Evolutionary conservation across 2,888 invertebrate species (phyloP).

Genomic region (Diabrotica balteata): DNA sequence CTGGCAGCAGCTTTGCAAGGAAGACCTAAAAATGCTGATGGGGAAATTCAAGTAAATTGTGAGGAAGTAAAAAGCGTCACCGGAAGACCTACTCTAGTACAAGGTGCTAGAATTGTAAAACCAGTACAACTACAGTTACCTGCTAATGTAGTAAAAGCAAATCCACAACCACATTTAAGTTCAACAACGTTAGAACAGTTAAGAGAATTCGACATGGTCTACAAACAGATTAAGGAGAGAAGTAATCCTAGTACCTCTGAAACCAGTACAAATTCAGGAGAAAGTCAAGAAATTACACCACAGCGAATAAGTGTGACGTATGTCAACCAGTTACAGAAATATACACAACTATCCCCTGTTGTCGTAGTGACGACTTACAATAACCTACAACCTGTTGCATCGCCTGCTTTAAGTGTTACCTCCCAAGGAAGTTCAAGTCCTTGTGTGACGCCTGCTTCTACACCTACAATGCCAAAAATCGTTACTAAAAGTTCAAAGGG

Average conservation of each 20-base stretch:
- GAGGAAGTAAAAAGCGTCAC: conserved; percentile 42
- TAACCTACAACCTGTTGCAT: conserved; percentile 61
- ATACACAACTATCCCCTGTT: conserved; percentile 61
- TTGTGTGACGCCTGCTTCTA: conserved; percentile 65
- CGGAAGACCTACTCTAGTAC: conserved; percentile 64
- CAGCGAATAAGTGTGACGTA: conserved; percentile 65
- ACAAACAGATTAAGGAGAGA: conserved; percentile 81
- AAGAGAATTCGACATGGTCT: conserved; percentile 80
- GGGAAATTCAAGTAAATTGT: conserved; percentile 42
- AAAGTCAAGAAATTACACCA: conserved; percentile 50
- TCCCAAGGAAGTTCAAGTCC: conserved; percentile 68
- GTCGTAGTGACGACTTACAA: conserved; percentile 68
- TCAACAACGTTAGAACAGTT: conserved; percentile 80
- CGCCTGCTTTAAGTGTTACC: conserved; percentile 65
- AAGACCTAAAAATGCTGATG: conserved; percentile 52
- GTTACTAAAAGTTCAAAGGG: conserved; percentile 49
- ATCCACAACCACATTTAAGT: conserved; percentile 71
- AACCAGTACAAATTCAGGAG: conserved; percentile 44
- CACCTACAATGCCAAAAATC: conserved; percentile 54
- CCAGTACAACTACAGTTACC: conserved; percentile 66
- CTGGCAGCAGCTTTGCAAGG: conserved; percentile 61
- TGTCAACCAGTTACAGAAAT: conserved; percentile 62
- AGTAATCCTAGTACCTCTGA: conserved; percentile 65
- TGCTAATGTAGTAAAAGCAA: conserved; percentile 65
- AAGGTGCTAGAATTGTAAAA: conserved; percentile 66